Conservation (phyloP, 2,797 vertebrate species). For the Eleutherodactylus coqui region DNA sequence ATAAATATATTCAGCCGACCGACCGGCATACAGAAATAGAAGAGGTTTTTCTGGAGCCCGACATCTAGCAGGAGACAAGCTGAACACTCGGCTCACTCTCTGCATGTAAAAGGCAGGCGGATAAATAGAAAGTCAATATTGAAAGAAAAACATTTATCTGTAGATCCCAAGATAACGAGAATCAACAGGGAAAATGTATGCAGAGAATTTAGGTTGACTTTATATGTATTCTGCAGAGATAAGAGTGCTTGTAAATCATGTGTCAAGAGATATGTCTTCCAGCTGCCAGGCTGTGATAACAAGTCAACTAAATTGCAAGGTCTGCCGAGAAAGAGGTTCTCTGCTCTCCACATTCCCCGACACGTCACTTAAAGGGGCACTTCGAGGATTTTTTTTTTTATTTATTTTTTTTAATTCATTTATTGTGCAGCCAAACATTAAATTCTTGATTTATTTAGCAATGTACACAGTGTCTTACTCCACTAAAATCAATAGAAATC, state of each 20-base stretch:
- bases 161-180: background rate
- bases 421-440: too few relatives aligned
- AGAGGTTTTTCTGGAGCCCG: background rate
- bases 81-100: background rate
- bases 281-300: background rate
- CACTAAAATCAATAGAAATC: too few relatives aligned
- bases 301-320: background rate
- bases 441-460: too few relatives aligned
- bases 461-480: too few relatives aligned
- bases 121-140: background rate
- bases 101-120: background rate
- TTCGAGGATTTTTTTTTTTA: background rate
- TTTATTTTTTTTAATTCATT: too few relatives aligned
- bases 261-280: background rate
- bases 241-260: background rate
- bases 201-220: background rate
- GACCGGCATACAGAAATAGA: slow-evolving; percentile 34
- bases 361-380: background rate
- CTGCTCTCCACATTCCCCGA: background rate
- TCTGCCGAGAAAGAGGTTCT: background rate
- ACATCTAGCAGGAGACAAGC: background rate
- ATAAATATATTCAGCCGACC: slow-evolving; percentile 44
- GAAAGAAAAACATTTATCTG: slow-evolving; percentile 17
- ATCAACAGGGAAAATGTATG: background rate
- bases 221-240: slow-evolving; percentile 1